Evolutionary conservation across 2,113 vertebrate genomes (phyloP).

Genomic region (Ochotona princeps): DNA sequence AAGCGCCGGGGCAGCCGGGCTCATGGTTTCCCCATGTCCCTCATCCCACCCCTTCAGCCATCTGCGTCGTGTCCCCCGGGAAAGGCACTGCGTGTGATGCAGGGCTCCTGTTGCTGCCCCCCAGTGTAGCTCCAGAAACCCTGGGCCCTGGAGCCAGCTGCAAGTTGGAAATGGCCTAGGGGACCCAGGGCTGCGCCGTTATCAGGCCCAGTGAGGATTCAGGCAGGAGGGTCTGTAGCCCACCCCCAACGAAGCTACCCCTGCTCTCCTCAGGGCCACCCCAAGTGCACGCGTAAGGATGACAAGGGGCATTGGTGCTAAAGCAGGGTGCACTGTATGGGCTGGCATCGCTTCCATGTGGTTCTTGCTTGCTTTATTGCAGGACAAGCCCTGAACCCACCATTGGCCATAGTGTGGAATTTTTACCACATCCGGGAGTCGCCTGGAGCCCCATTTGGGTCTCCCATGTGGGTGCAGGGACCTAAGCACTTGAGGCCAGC

Average conservation of each 20-base stretch:
- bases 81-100: neutral
- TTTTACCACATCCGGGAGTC: conserved; percentile 5
- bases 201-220: neutral
- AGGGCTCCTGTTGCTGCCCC: too few species aligned
- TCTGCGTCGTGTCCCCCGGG: conserved; percentile 49
- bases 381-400: conserved; percentile 70
- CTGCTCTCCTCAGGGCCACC: conserved; percentile 65
- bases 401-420: neutral
- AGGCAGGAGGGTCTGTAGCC: conserved; percentile 58
- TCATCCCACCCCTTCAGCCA: neutral
- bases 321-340: conserved; percentile 71
- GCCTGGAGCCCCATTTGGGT: too few species aligned
- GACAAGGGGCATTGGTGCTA: conserved; percentile 61
- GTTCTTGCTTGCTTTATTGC: conserved; percentile 75
- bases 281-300: conserved; percentile 66
- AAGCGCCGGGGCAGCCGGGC: neutral
- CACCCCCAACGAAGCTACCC: conserved; percentile 58
- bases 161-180: too few species aligned
- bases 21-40: neutral
- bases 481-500: too few species aligned
- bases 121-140: too few species aligned
- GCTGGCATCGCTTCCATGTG: conserved; percentile 67
- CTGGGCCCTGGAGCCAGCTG: too few species aligned
- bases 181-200: neutral
- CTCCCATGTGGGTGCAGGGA: too few species aligned